phyloP scores from a whole-genome alignment of 2,888 invertebrate genomes.

The Drosophila picticornis region DNA sequence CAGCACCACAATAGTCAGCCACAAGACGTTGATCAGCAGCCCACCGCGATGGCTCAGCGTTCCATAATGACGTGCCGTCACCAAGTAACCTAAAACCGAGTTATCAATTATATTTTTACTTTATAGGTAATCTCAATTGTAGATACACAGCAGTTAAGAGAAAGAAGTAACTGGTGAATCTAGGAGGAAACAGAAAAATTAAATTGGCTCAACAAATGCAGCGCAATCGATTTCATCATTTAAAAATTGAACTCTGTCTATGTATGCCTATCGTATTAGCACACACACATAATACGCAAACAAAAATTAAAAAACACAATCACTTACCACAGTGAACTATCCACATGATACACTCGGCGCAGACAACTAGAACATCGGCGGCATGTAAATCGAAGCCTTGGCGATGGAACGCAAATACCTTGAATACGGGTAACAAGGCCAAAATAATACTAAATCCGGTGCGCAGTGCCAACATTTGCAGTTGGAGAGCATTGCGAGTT shows the following conservation, averaged over 20 bases:
- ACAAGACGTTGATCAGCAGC: conserved; percentile 88
- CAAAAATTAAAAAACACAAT: neutral
- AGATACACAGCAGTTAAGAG: neutral
- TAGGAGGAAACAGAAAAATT: neutral
- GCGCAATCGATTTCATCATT: neutral
- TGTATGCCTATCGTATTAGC: neutral
- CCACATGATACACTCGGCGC: conserved; percentile 92
- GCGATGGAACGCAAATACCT: conserved; percentile 88
- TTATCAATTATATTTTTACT: neutral
- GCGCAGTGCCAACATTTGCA: conserved; percentile 88
- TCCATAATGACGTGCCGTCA: conserved; percentile 89
- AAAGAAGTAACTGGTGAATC: neutral
- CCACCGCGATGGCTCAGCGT: conserved; percentile 91
- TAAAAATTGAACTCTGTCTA: neutral
- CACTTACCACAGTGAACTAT: conserved; percentile 91
- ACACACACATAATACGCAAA: neutral
- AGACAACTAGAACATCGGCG: conserved; percentile 90
- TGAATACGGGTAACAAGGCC: conserved; percentile 89
- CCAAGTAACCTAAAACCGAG: conserved; percentile 83
- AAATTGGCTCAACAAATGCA: neutral
- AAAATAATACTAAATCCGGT: conserved; percentile 88
- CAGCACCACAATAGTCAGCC: conserved; percentile 89
- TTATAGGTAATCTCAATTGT: neutral
- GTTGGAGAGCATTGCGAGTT: conserved; percentile 88
- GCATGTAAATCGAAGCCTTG: conserved; percentile 87